phyloP scores from a whole-genome alignment of 2,113 vertebrate genomes.

The Hemibates koningsi region DNA sequence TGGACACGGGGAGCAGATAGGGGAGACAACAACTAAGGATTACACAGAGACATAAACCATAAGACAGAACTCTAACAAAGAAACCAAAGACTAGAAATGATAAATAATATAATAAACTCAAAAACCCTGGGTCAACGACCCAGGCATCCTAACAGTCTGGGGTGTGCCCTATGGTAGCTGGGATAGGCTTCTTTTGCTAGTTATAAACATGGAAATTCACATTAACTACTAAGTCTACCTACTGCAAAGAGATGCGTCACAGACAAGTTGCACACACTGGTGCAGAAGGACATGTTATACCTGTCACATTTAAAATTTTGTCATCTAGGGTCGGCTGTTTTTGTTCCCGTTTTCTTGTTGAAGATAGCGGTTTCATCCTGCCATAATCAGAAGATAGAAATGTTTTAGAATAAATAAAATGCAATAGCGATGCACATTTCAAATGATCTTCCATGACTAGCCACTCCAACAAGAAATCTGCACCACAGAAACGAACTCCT shows the following conservation, averaged over 20 bases:
- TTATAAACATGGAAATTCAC: background rate
- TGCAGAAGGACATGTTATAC: background rate
- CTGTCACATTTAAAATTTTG: background rate
- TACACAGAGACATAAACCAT: too few species aligned
- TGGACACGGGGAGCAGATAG: too few species aligned
- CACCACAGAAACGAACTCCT: background rate
- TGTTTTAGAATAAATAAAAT: background rate
- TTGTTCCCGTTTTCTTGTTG: fast-evolving
- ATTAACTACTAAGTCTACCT: background rate
- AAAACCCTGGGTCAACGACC: too few species aligned
- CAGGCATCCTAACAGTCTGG: too few species aligned
- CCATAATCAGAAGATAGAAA: background rate
- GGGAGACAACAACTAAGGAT: too few species aligned
- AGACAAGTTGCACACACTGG: background rate
- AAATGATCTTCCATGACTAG: background rate
- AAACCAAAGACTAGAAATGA: too few species aligned
- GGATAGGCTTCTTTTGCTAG: background rate
- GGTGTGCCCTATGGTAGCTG: background rate
- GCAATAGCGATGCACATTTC: background rate
- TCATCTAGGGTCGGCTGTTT: background rate
- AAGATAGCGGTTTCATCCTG: background rate
- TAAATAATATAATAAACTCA: too few species aligned
- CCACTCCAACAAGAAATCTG: background rate
- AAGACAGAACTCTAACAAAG: too few species aligned
- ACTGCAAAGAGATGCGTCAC: background rate